These are phyloP conservation scores for Theristicus caerulescens DNA, from an alignment of 2,113 vertebrate genomes.

Conservation along the genomic window DNA sequence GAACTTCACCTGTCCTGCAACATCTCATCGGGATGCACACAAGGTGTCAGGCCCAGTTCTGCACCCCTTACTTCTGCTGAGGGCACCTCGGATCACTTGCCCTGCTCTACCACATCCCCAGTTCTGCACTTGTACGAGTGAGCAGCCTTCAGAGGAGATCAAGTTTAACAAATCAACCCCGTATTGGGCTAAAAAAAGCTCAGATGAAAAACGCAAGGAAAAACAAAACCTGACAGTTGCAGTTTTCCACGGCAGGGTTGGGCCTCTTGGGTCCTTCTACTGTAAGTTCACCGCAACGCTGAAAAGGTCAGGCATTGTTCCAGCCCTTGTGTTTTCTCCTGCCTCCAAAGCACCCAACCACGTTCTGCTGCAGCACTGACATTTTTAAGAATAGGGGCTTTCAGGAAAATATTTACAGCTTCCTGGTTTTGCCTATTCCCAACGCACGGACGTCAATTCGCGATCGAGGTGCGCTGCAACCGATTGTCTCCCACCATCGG, in stretches of 20 bases:
- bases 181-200: slow-evolving; percentile 9
- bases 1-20: not conserved
- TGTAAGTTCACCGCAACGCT: slow-evolving; percentile 10
- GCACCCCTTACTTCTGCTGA: not conserved
- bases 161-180: not conserved
- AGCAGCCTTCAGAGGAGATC: not conserved
- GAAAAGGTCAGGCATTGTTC: slow-evolving; percentile 66
- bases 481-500: not conserved
- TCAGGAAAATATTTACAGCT: slow-evolving; percentile 48
- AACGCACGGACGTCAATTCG: accelerated
- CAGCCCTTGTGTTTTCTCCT: not conserved
- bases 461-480: not conserved
- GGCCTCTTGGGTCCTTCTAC: slow-evolving; percentile 63
- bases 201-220: not conserved
- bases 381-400: slow-evolving; percentile 36
- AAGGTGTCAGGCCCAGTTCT: not conserved
- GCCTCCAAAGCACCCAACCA: slow-evolving; percentile 7
- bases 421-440: slow-evolving; percentile 5
- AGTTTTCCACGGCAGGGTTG: not conserved
- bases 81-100: accelerated
- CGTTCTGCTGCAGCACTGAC: not conserved
- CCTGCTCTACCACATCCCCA: not conserved
- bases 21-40: not conserved
- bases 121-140: not conserved
- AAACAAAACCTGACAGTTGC: slow-evolving; percentile 46